A percentile compares a stretch with the other conserved stretches of the same genome.
phyloP scores from a whole-genome alignment of 1,140 invertebrate species.

The Chymomyza costata region DNA sequence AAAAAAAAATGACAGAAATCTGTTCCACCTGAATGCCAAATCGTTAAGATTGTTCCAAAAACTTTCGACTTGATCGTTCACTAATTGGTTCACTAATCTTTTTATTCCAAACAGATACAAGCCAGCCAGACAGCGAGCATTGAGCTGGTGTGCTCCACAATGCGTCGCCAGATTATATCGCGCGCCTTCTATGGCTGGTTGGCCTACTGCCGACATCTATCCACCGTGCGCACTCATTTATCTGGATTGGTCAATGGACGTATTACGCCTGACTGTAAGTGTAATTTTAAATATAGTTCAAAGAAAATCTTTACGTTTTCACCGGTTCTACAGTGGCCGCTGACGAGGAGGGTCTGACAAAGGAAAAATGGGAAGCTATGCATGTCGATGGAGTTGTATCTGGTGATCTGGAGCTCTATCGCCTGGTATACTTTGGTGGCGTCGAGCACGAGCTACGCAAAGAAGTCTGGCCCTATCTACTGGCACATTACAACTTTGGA shows the following conservation, averaged over 20 bases:
- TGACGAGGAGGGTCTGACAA: slow-evolving; percentile 79
- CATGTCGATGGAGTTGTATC: slow-evolving; percentile 78
- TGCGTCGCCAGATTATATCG: slow-evolving; percentile 94
- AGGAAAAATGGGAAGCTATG: slow-evolving; percentile 80
- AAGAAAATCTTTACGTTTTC: neutral
- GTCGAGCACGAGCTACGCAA: slow-evolving; percentile 85
- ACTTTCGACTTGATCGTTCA: no score
- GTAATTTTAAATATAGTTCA: no score
- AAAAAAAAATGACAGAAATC: no score
- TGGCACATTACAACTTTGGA: slow-evolving; percentile 81
- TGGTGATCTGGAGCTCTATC: slow-evolving; percentile 83
- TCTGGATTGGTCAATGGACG: slow-evolving; percentile 86
- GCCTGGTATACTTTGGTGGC: slow-evolving; percentile 89
- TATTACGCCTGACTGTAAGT: slow-evolving; percentile 78
- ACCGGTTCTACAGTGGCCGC: slow-evolving; percentile 74
- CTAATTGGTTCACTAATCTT: no score
- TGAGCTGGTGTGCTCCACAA: slow-evolving; percentile 88
- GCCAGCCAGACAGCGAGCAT: slow-evolving; percentile 76
- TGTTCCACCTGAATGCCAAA: no score
- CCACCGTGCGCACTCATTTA: slow-evolving; percentile 91
- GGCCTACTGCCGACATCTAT: slow-evolving; percentile 91
- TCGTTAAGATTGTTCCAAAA: no score
- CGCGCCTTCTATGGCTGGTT: slow-evolving; percentile 96
- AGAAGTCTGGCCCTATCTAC: slow-evolving; percentile 92
- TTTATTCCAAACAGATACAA: slow-evolving; percentile 22